phyloP scores from a whole-genome alignment of 2,888 invertebrate species.

The Thera britannica region DNA sequence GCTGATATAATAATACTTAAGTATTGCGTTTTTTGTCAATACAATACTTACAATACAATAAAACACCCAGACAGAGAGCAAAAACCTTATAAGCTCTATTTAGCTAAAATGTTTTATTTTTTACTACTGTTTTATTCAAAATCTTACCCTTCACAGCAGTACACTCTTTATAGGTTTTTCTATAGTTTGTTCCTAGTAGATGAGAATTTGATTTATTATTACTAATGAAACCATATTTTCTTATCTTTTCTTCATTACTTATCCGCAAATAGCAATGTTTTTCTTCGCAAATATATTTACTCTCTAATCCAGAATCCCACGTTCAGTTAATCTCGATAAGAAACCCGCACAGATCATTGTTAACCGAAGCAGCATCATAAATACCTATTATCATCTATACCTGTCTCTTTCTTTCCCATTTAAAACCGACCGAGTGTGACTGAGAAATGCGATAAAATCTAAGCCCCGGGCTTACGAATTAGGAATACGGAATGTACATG shows the following conservation, averaged over 20 bases:
- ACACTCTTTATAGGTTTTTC: no score
- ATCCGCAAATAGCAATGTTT: slow-evolving; percentile 5
- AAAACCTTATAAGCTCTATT: no score
- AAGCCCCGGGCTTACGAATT: slow-evolving; percentile 32
- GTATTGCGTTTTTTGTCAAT: no score
- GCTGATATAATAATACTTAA: no score
- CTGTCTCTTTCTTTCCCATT: slow-evolving; percentile 19
- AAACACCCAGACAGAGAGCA: no score
- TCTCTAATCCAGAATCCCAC: slow-evolving; percentile 1
- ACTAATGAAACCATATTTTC: neutral
- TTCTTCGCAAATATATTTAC: slow-evolving; percentile 9
- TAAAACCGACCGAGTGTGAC: slow-evolving; percentile 5
- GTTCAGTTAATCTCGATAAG: slow-evolving; percentile 25
- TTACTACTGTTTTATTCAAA: no score
- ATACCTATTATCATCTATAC: slow-evolving; percentile 36
- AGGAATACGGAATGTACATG: slow-evolving; percentile 37
- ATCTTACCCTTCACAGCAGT: no score
- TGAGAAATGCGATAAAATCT: slow-evolving; percentile 29
- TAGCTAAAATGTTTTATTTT: no score
- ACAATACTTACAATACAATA: no score
- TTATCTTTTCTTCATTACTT: neutral
- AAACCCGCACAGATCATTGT: slow-evolving; percentile 34
- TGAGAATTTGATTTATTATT: neutral
- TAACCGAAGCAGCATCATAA: slow-evolving; percentile 32
- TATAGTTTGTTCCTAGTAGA: neutral